Conservation (phyloP, 2,888 invertebrate genomes). For the Apamea crenata region DNA sequence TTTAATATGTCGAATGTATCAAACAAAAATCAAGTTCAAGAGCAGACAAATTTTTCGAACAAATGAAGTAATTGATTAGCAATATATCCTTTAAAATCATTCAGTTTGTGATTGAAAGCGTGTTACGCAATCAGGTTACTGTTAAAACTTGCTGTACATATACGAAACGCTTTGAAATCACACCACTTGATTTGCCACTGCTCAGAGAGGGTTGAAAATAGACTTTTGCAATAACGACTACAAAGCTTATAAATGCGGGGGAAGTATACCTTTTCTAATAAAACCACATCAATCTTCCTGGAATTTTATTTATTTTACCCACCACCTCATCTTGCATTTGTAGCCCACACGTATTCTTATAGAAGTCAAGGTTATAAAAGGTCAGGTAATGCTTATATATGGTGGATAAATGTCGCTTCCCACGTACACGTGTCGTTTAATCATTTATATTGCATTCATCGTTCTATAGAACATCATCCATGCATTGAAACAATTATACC, state of each 20-base stretch:
- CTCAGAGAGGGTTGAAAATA: too few species aligned
- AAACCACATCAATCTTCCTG: not conserved
- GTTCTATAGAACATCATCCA: not conserved
- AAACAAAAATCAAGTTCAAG: not conserved
- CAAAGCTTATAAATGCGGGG: not conserved
- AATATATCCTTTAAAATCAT: too few species aligned
- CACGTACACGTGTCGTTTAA: constrained; percentile 14
- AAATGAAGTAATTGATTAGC: too few species aligned
- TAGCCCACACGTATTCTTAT: not conserved
- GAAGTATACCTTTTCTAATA: not conserved
- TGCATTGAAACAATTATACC: not conserved
- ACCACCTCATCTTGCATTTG: not conserved
- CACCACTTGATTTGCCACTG: too few species aligned
- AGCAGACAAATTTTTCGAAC: too few species aligned
- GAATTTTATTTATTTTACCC: not conserved
- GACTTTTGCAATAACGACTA: not conserved
- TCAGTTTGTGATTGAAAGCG: too few species aligned
- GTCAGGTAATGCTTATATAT: not conserved
- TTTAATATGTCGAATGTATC: too few species aligned
- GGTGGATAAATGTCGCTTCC: not conserved
- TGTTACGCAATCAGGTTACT: too few species aligned
- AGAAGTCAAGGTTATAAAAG: constrained; percentile 16
- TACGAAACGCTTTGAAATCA: not conserved
- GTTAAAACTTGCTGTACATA: not conserved
- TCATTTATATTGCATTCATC: not conserved